A percentile compares a stretch with the other conserved stretches of the same genome.
These are phyloP conservation scores for Desmophyllum pertusum DNA, from an alignment of 92 coral and sea anemone genomes.

Conservation along the genomic window DNA sequence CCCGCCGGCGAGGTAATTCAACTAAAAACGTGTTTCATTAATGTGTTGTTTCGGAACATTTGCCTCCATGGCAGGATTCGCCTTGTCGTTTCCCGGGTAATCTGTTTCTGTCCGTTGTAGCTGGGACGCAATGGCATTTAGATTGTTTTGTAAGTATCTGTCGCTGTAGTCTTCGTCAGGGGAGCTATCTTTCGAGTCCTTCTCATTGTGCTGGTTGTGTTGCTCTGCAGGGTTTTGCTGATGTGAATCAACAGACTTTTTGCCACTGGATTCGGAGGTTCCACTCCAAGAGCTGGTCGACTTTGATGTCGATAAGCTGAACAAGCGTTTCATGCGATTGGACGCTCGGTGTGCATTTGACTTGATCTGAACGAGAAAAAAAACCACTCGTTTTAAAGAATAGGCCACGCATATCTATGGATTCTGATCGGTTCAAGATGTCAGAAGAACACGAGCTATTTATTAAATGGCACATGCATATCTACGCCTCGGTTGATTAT, in stretches of 20 bases:
- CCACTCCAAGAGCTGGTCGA: conserved; percentile 15
- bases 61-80: not conserved
- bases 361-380: conserved; percentile 7
- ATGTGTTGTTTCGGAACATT: not conserved
- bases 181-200: not conserved
- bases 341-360: conserved; percentile 34
- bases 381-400: not conserved
- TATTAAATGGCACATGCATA: not conserved
- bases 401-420: not conserved
- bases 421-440: no score
- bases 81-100: not conserved
- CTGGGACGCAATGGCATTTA: not conserved
- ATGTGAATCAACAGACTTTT: conserved; percentile 1
- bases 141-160: not conserved
- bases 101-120: not conserved
- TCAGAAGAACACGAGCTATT: not conserved
- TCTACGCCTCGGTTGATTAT: not conserved
- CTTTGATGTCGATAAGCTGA: conserved; percentile 26
- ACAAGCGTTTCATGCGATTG: conserved; percentile 20
- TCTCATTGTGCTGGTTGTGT: not conserved
- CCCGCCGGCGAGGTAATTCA: no score
- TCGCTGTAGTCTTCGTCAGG: not conserved
- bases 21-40: conserved; percentile 3
- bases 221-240: not conserved
- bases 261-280: not conserved